Percentiles rank a stretch among this genome's conserved stretches.
Evolutionary conservation across 2,797 vertebrate species (phyloP).

Genomic region (Lepilemur septentrionalis): DNA sequence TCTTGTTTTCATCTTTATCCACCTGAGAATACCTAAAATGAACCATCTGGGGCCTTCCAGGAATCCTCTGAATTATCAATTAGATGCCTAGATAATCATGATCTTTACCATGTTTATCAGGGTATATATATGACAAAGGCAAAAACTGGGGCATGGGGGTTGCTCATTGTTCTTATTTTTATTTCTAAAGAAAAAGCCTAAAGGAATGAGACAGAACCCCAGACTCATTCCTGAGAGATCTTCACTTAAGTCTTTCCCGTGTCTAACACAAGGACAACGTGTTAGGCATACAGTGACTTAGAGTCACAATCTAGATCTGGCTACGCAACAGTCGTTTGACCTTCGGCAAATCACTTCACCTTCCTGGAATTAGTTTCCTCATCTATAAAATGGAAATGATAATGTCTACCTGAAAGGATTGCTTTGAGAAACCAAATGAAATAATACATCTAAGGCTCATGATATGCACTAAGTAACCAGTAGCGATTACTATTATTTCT

Average conservation of each 20-base stretch:
- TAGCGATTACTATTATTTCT: neutral
- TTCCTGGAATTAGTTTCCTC: neutral
- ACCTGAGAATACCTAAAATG: constrained; percentile 27
- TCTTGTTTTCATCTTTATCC: constrained; percentile 34
- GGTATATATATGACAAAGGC: neutral
- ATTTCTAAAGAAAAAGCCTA: neutral
- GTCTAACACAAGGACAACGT: neutral
- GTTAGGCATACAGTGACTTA: rapidly evolving
- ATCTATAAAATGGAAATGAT: neutral
- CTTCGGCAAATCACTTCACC: neutral
- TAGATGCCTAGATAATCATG: neutral
- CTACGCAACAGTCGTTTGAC: neutral
- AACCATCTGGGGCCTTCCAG: neutral
- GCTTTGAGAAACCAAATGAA: neutral
- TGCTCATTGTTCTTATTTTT: neutral
- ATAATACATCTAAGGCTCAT: neutral
- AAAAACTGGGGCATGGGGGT: neutral
- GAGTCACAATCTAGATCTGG: neutral
- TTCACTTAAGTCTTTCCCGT: neutral
- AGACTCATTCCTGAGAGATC: neutral
- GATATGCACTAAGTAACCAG: neutral
- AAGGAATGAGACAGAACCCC: neutral
- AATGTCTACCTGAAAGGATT: neutral
- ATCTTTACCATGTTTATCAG: neutral
- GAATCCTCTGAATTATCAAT: constrained; percentile 6